Evolutionary conservation across 2,888 invertebrate species (phyloP).

Genomic region (Hedya salicella): DNA sequence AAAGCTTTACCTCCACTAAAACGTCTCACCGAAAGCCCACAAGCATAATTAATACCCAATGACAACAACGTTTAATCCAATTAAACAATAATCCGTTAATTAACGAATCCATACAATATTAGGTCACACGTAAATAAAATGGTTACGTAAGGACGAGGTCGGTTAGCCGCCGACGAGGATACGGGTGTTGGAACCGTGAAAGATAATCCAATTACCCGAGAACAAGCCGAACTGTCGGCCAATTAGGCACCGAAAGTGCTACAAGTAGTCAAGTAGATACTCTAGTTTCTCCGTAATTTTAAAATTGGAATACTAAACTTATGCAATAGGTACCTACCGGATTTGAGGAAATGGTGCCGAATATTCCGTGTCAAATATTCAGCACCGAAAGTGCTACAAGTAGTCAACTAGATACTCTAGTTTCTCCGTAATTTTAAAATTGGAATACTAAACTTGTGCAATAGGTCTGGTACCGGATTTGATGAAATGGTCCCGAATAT

Average conservation of each 20-base stretch:
- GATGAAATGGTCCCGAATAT: too few species aligned
- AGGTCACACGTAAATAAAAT: slow-evolving; percentile 33
- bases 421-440: slow-evolving; percentile 28
- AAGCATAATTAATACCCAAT: slow-evolving; percentile 26
- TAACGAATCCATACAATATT: slow-evolving; percentile 41
- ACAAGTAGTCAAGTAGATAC: too few species aligned
- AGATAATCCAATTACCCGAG: slow-evolving; percentile 67
- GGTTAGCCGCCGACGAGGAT: slow-evolving; percentile 57
- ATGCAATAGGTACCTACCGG: too few species aligned
- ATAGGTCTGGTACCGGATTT: too few species aligned
- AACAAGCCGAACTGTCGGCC: slow-evolving; percentile 59
- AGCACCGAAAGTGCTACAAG: slow-evolving; percentile 57
- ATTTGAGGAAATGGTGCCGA: too few species aligned
- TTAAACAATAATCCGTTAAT: slow-evolving; percentile 38
- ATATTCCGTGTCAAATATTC: too few species aligned
- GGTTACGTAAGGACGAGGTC: slow-evolving; percentile 29
- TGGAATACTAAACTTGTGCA: not conserved
- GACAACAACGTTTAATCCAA: slow-evolving; percentile 27
- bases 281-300: slow-evolving; percentile 34
- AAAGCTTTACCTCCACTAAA: not conserved
- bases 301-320: slow-evolving; percentile 11
- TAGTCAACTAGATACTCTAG: too few species aligned
- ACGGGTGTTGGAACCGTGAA: slow-evolving; percentile 53
- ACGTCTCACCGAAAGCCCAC: not conserved
- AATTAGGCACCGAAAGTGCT: slow-evolving; percentile 62